Conservation (phyloP, 2,888 invertebrate species). For the Lycaena phlaeas region DNA sequence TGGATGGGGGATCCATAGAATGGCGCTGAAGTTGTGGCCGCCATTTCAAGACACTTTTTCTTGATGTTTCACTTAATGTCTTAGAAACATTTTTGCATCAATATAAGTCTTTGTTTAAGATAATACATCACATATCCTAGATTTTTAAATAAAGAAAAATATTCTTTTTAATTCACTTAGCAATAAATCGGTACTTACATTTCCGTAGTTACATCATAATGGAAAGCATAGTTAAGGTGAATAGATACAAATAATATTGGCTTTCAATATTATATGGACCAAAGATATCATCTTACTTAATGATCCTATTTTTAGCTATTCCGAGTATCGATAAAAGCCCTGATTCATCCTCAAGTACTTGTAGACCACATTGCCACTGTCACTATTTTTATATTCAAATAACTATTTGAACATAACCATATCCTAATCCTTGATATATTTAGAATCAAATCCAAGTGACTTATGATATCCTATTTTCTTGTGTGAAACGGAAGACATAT, state of each 20-base stretch:
- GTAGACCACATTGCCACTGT: conserved; percentile 16
- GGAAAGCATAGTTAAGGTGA: no score
- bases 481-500: no score
- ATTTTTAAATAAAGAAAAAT: no score
- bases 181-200: not conserved
- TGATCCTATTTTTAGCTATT: conserved; percentile 14
- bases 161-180: conserved; percentile 4
- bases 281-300: conserved; percentile 9
- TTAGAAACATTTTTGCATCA: not conserved
- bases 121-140: no score
- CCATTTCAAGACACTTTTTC: conserved; percentile 32
- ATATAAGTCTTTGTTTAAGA: not conserved
- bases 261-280: not conserved
- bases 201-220: not conserved
- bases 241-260: not conserved
- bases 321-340: conserved; percentile 15
- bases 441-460: no score
- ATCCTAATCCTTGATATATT: conserved; percentile 1
- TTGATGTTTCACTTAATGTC: not conserved
- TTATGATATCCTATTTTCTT: no score
- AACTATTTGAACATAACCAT: no score
- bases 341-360: conserved; percentile 17
- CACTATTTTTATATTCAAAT: conserved; percentile 6
- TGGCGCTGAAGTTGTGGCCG: conserved; percentile 56
- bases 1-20: conserved; percentile 77